Evolutionary conservation across 2,113 vertebrate genomes (phyloP).

Genomic region (Ciconia boyciana): DNA sequence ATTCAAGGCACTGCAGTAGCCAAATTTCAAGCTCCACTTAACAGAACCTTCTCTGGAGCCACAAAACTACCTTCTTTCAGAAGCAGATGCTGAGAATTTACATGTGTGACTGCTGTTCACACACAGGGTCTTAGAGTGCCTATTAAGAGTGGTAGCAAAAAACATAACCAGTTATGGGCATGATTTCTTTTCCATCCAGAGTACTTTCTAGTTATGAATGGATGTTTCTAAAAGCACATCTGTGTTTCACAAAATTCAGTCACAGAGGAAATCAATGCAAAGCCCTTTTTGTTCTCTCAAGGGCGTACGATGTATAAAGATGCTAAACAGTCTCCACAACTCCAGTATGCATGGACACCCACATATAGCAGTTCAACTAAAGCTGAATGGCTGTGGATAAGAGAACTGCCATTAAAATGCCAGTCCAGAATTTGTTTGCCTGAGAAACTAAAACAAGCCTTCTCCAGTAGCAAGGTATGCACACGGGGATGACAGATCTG

Average conservation of each 20-base stretch:
- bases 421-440: neutral
- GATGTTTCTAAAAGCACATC: constrained; percentile 11
- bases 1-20: neutral
- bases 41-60: neutral
- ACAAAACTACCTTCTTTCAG: constrained; percentile 6
- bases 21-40: neutral
- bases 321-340: neutral
- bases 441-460: neutral
- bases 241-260: neutral
- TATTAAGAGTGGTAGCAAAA: neutral
- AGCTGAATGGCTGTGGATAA: neutral
- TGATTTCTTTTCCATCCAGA: constrained; percentile 7
- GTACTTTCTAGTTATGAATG: neutral
- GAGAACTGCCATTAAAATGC: neutral
- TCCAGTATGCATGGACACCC: neutral
- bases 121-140: neutral
- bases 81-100: neutral
- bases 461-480: neutral
- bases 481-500: accelerated
- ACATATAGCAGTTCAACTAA: neutral
- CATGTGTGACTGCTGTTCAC: neutral
- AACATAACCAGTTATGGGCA: neutral
- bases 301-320: neutral
- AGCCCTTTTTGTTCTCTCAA: neutral
- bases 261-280: neutral